Conservation (phyloP, 2,797 vertebrate genomes). For the Crocidura indochinensis region DNA sequence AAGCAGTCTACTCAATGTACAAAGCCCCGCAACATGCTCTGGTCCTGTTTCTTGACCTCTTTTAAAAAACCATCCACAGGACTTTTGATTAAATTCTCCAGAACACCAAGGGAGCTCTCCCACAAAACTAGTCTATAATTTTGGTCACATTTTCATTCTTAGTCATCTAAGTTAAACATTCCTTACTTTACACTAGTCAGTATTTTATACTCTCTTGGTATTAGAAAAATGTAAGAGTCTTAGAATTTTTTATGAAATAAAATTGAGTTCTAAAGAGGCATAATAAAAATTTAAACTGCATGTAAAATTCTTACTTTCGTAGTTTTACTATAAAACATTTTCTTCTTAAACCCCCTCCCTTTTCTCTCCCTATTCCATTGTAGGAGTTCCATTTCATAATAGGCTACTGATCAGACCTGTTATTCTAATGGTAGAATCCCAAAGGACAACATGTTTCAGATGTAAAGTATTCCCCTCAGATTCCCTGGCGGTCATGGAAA, state of each 20-base stretch:
- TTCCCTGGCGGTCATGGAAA: conserved; percentile 88
- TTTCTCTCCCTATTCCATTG: conserved; percentile 68
- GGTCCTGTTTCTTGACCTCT: background rate
- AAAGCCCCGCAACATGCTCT: too few species aligned
- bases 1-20: too few species aligned
- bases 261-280: conserved; percentile 49
- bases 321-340: conserved; percentile 77
- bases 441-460: conserved; percentile 90
- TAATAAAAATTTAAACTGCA: background rate
- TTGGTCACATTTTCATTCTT: background rate
- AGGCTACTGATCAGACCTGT: conserved; percentile 89
- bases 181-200: background rate
- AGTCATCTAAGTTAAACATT: conserved; percentile 46
- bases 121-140: background rate
- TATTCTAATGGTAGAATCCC: conserved; percentile 91
- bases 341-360: conserved; percentile 73
- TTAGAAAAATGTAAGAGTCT: conserved; percentile 36
- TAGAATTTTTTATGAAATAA: conserved; percentile 32
- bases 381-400: conserved; percentile 84
- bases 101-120: background rate
- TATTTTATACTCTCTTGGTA: conserved; percentile 28
- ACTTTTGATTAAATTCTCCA: conserved; percentile 21
- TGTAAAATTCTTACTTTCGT: conserved; percentile 52
- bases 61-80: background rate
- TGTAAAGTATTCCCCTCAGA: conserved; percentile 90